Base-by-base conservation (phyloP, 2,113 vertebrate genomes). In the Phylloscopus whistleri region DNA sequence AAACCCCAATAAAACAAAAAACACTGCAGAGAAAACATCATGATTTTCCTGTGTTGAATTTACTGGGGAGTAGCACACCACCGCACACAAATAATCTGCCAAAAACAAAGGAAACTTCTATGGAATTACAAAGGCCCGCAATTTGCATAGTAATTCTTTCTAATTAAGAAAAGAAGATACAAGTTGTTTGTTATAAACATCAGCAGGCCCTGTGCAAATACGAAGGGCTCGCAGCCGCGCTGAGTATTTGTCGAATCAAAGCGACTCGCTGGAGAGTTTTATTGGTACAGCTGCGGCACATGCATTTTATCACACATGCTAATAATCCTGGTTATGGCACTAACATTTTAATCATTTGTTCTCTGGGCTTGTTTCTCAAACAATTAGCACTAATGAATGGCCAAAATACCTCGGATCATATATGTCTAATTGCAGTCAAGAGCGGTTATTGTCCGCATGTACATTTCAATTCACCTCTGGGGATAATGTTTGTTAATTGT, bases 401-500 rank as follows among this genome's bases (percentile, higher is more conserved):
- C 95, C 97, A 98, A 98, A 98, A 98, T 98, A 98, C 97, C 98
- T 98, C 89, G 83, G 98, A 99, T 98, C 98, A 98, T 98, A 98
- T 98, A 98, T 98, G 98, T 98, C 98, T 98, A 99, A 99, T 99
- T 98, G 98, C 98, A 98, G 96, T 97, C 94, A 98, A 98, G 97
- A 98, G 97, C 85, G 23, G 97, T 97, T 97, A 97, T 98, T 95
- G 96, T 97, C 95, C 92, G 96, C 97, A 97, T 97, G 97, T 97
- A 98, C 97, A 97, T 98, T 98, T 98, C 98, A 98, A 97, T 98
- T 98, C 97, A 98, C 98, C 98, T 98, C 97, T 96, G 97, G 97
- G 98, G 97, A 98, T 98, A 98, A 98, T 98, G 98, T 98, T 98
- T 98, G 98, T 98, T 98, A 98, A 99, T 98, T 98, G 98, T 98